Conservation (phyloP, 1,140 invertebrate species). For the Cherax destructor region DNA sequence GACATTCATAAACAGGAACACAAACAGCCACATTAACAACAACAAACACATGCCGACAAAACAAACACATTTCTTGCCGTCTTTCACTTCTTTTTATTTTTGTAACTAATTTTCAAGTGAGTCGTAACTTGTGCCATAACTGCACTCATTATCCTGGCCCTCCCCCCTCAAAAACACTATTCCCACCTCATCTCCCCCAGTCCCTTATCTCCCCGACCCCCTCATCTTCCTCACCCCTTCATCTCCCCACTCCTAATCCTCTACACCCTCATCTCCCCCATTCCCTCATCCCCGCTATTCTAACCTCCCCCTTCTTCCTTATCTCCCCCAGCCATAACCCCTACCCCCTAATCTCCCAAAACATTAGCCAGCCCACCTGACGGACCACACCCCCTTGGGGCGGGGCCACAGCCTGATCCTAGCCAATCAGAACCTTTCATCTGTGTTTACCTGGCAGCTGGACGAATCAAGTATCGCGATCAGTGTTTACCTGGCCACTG, state of each 20-base stretch:
- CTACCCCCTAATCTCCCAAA: too few relatives aligned
- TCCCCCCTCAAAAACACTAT: too few relatives aligned
- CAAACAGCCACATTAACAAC: background rate
- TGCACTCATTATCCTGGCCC: background rate
- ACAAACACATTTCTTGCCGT: background rate
- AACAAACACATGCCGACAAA: slow-evolving; percentile 9
- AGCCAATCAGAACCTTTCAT: background rate
- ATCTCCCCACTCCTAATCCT: too few relatives aligned
- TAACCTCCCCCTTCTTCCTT: background rate
- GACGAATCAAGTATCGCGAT: too few relatives aligned
- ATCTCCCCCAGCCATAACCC: background rate
- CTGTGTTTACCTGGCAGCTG: background rate
- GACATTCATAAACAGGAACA: background rate
- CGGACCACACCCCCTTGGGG: background rate
- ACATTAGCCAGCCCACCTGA: too few relatives aligned
- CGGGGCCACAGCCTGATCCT: background rate
- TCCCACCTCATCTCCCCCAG: too few relatives aligned
- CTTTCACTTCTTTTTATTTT: background rate
- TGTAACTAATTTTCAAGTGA: background rate
- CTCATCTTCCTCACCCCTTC: too few relatives aligned
- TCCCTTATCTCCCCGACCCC: too few relatives aligned
- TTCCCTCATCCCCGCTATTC: background rate
- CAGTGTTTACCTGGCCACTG: too few relatives aligned
- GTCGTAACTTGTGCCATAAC: background rate
- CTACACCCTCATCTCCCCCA: too few relatives aligned